Evolutionary conservation across 2,888 invertebrate species (phyloP).

Genomic region (Aricia artaxerxes): DNA sequence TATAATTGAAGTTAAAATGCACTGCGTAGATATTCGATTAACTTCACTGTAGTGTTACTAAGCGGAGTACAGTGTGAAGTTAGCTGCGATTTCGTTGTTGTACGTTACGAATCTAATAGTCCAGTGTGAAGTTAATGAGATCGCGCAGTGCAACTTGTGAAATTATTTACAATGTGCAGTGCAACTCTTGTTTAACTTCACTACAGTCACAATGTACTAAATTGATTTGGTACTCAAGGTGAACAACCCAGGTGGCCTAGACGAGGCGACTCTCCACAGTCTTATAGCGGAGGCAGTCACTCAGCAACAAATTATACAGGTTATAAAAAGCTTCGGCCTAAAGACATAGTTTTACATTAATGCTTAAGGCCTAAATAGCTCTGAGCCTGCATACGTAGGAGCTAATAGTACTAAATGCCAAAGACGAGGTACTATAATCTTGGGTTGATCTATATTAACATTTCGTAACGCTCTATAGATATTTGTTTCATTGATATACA

Average conservation of each 20-base stretch:
- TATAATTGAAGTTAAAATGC: constrained; percentile 42
- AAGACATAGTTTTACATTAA: background rate
- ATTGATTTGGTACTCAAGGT: constrained; percentile 57
- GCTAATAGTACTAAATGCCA: background rate
- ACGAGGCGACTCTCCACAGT: constrained; percentile 77
- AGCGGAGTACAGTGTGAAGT: background rate
- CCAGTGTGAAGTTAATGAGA: background rate
- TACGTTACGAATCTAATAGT: background rate
- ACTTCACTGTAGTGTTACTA: background rate
- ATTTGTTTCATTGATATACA: constrained; percentile 23
- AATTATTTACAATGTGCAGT: background rate
- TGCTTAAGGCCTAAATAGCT: constrained; percentile 3
- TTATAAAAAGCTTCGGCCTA: constrained; percentile 47
- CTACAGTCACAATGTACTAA: constrained; percentile 34
- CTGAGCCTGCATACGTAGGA: background rate
- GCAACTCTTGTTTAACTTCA: background rate
- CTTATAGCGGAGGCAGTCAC: constrained; percentile 78
- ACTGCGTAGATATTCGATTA: background rate
- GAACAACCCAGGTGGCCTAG: constrained; percentile 76
- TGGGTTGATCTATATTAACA: constrained; percentile 20
- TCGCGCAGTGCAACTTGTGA: background rate
- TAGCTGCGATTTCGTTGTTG: background rate
- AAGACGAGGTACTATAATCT: background rate
- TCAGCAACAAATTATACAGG: constrained; percentile 79
- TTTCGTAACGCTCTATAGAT: background rate